Evolutionary conservation across 1,140 invertebrate genomes (phyloP), one percentile per base, ranked within the genome.

Genomic region (Achroia grisella): DNA sequence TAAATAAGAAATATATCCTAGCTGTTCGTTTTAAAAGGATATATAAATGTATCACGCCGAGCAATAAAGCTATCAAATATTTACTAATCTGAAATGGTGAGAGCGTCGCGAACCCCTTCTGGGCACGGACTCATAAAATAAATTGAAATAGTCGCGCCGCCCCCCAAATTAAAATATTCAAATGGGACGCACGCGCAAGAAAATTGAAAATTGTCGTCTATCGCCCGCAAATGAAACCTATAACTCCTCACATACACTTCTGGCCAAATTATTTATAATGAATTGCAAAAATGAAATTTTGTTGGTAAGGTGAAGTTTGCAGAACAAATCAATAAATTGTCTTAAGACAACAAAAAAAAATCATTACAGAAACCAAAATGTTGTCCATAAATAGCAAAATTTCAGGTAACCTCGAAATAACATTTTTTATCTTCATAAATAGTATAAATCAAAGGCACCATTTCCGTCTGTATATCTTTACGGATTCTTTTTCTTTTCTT

Each of bases 161-260:
- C 78, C 78, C 78, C 80, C 71, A 82, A 84, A 84, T 84, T 84
- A 84, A 84, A 84, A 84, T 84, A 84, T 84, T 84, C 80, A 84
- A 84, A 84, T 84, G 80, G 80, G 78, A 82, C 78, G 80, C 80
- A 84, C 80, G 80, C 80, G 78, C 75, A 84, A 84, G 80, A 84
- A 84, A 84, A 84, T 84, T 84, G 80, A 84, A 84, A 82, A 84
- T 84, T 84, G 80, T 84, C 80, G 78, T 82, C 80, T 80, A 84
- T 84, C 67, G 80, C 75, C 80, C 80, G 69, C 80, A 84, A 84
- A 84, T 82, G 78, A 84, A 82, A 84, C 80, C 76, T 82, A 84
- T 82, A 84, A 84, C 76, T 82, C 62, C 68, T 74, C 61, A 67
- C 62, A 57, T 82, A 80, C 76, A 84, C 62, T 69, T 14, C 14